A percentile compares a stretch with the other conserved stretches of the same genome.
phyloP scores from a whole-genome alignment of 1,140 invertebrate species.

The Pogonus chalceus region DNA sequence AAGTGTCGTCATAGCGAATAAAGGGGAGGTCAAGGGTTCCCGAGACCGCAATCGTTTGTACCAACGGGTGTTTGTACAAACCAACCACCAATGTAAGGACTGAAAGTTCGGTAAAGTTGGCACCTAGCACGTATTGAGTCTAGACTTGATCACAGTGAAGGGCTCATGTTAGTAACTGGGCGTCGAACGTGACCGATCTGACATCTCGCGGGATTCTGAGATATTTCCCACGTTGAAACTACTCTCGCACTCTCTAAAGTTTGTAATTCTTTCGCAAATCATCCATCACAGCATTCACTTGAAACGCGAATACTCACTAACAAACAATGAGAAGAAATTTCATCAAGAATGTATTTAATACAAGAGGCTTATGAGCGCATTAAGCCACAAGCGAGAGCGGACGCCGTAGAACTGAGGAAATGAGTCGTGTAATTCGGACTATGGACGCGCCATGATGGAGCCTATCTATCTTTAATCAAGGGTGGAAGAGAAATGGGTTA shows the following conservation, averaged over 20 bases:
- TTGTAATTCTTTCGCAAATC: conserved; percentile 36
- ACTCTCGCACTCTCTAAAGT: conserved; percentile 35
- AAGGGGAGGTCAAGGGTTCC: background rate
- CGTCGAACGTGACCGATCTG: conserved; percentile 32
- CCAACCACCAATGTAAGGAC: background rate
- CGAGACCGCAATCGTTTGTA: background rate
- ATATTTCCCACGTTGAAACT: conserved; percentile 37
- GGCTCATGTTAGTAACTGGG: background rate
- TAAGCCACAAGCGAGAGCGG: background rate
- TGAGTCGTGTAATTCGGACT: background rate
- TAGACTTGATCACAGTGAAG: background rate
- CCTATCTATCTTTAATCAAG: background rate
- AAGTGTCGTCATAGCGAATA: background rate
- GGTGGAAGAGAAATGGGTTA: background rate
- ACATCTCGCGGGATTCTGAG: conserved; percentile 31
- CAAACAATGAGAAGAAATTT: conserved; percentile 4
- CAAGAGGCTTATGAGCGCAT: background rate
- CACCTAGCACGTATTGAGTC: background rate
- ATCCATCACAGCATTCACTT: conserved; percentile 33
- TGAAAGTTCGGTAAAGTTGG: background rate
- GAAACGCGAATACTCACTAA: background rate
- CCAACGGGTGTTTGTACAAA: background rate
- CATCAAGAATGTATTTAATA: conserved; percentile 7
- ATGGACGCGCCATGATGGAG: background rate
- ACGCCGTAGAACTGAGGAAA: background rate